Evolutionary conservation across 1,140 invertebrate genomes (phyloP).

Genomic region (Callitettix versicolor): DNA sequence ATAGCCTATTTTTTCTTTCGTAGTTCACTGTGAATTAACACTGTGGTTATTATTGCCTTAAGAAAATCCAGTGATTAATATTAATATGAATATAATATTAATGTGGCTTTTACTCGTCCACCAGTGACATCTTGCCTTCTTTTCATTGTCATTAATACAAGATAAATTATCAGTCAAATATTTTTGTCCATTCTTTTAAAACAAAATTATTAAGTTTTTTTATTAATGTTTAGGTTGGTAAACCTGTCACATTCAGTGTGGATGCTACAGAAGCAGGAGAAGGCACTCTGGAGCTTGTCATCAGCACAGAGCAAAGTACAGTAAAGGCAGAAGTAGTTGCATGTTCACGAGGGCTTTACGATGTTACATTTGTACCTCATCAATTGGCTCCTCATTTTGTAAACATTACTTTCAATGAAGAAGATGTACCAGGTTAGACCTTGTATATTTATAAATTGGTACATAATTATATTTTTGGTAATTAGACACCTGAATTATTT

Average conservation of each 20-base stretch:
- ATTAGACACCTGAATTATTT: too few relatives aligned
- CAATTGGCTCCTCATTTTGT: slow-evolving; percentile 84
- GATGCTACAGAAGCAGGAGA: slow-evolving; percentile 93
- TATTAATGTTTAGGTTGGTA: slow-evolving; percentile 51
- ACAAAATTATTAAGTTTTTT: too few relatives aligned
- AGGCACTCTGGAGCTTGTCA: slow-evolving; percentile 88
- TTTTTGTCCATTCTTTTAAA: too few relatives aligned
- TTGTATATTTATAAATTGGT: too few relatives aligned
- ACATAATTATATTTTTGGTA: too few relatives aligned
- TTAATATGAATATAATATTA: too few relatives aligned
- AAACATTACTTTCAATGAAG: slow-evolving; percentile 94
- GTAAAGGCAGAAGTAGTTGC: slow-evolving; percentile 82
- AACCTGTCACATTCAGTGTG: slow-evolving; percentile 82
- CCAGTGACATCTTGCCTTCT: background rate
- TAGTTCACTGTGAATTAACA: background rate
- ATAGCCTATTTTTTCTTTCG: slow-evolving; percentile 1
- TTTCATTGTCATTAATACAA: background rate
- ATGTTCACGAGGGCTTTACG: slow-evolving; percentile 82
- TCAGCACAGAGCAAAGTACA: slow-evolving; percentile 79
- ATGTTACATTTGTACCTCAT: slow-evolving; percentile 92
- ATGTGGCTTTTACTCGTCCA: background rate
- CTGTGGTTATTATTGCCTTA: too few relatives aligned
- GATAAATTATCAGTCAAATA: background rate
- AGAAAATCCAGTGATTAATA: too few relatives aligned
- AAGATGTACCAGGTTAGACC: slow-evolving; percentile 61